These are phyloP conservation scores for Hipposideros armiger DNA, from an alignment of 2,113 vertebrate genomes.

Conservation along the genomic window DNA sequence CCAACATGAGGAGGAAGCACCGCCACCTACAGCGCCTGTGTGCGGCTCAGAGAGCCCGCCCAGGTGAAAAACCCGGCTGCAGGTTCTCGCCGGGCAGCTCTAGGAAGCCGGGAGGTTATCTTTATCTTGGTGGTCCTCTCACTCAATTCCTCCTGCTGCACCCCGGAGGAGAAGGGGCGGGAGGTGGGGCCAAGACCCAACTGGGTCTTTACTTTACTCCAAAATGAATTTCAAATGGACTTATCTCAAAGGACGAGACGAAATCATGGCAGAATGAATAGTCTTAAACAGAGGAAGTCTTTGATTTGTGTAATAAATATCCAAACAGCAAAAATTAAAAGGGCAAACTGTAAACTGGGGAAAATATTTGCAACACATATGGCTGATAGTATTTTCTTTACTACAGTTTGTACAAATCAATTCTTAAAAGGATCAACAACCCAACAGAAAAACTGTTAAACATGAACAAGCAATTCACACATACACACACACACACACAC, in stretches of 20 bases:
- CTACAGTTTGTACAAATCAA: slow-evolving; percentile 24
- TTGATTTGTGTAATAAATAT: slow-evolving; percentile 1
- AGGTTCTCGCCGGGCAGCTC: neutral
- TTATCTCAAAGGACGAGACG: neutral
- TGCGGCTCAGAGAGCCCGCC: neutral
- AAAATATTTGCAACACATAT: slow-evolving; percentile 5
- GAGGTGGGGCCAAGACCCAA: neutral
- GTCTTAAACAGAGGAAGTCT: neutral
- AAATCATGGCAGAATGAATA: neutral
- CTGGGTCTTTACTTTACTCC: neutral
- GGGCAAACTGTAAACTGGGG: neutral
- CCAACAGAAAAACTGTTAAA: slow-evolving; percentile 22
- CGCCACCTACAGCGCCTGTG: accelerated
- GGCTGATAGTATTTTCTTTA: slow-evolving; percentile 48
- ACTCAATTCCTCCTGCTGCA: neutral
- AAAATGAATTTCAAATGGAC: neutral
- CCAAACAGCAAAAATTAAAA: neutral
- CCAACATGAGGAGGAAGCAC: neutral
- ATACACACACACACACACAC: neutral
- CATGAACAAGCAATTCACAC: neutral
- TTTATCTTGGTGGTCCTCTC: neutral
- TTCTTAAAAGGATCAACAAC: neutral
- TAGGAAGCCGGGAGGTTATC: neutral
- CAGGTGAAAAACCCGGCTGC: neutral
- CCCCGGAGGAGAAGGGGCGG: neutral